Evolutionary conservation across 2,113 vertebrate genomes (phyloP), one percentile per base, ranked within the genome.

Genomic region (Xyrauchen texanus): DNA sequence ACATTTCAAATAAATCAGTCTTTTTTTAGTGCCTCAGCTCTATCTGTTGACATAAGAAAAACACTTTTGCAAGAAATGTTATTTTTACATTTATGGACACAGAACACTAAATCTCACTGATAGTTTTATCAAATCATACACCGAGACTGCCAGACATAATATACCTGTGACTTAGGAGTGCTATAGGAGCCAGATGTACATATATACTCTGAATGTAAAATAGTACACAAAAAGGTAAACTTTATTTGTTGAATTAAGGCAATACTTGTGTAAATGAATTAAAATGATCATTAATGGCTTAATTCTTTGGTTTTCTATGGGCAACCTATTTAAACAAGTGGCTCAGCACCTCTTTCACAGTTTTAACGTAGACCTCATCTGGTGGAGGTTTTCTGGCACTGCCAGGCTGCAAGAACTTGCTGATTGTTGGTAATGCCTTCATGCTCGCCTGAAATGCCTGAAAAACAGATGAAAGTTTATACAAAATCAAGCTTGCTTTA

Each of bases 381-480:
- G 87, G 34, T 13, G 79, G 92, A 0, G 85, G 88, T 83, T 95
- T 96, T 79, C 93, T 95, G 84, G 94, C 92, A 86, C 97, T 97
- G 64, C 95, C 95, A 3, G 94, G 95, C 84, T 95, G 89, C 85
- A 98, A 85, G 88, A 96, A 98, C 83, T 89, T 94, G 46, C 87
- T 88, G 85, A 99, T 92, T 21, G 92, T 92, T 1, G 94, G 92
- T 12, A 94, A 83, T n/a, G 44, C 85, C 45, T 84, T 93, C 87
- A 92, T 93, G 88, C 92, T 95, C 52, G 86, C 90, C 89, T 98
- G 95, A 86, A 97, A 97, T 72, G 91, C 87, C 97, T 98, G 86
- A 7, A 80, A 51, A 10, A 53, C 0, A 6, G 47, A n/a, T 6
- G 12, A 79, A 11, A 57, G 7, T 9, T 63, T 53, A 53, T 53